Evolutionary conservation across 1,140 invertebrate genomes (phyloP), one percentile per base, ranked within the genome.

Genomic region (Euborellia annulipes): DNA sequence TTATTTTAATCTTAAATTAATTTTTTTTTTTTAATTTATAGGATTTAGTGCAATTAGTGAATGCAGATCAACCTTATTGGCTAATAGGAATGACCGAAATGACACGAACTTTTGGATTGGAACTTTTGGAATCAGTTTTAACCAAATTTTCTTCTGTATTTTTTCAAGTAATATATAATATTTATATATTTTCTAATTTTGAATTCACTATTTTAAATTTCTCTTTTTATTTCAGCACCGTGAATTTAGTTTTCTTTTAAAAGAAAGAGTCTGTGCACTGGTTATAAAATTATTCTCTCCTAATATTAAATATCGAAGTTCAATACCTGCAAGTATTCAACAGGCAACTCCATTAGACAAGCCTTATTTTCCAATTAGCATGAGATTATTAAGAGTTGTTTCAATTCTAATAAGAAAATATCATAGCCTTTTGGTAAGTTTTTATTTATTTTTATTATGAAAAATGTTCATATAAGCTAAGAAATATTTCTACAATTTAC

Each of bases 271-370:
- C 0, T 98, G 94, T 64, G 93, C 94, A 8, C 68, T 98, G 52
- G 87, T 98, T 0, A 97, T 98, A 45, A 93, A 95, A 64, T 64
- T 98, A 46, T 98, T 98, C 66, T 98, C 93, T 8, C 92, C 93
- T 13, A 97, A 93, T 62, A 85, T 91, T 3, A 92, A 89, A 64
- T 91, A 84, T 66, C 79, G 79, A 61, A 85, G 73, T 55, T 65
- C 70, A 14, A 50, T 65, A 47, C 64, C 64, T 36, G 63, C 59
- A 11, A 62, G 61, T 50, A 56, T 67, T 2, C 64, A 66, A 51
- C 75, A 76, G 58, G 72, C 75, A 3, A 73, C 73, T 9, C 67
- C 79, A 21, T 68, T 78, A 42, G 91, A 96, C 59, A 90, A 92
- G 54, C 92, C 93, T 7, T 92, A 89, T 66, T 98, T 95, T 70